phyloP scores from a whole-genome alignment of 2,113 vertebrate genomes.

The Notothenia coriiceps region DNA sequence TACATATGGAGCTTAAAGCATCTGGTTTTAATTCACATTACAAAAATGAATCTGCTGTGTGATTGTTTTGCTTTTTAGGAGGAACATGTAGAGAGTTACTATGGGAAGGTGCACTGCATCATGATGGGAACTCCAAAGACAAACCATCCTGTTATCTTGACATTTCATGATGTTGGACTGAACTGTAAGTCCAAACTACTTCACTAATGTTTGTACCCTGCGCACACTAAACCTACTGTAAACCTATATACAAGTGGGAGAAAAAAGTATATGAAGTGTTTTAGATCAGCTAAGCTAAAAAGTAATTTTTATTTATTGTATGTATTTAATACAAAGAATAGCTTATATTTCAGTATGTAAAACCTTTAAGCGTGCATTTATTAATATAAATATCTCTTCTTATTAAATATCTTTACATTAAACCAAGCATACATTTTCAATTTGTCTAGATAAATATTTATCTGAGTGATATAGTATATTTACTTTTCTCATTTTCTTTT shows the following conservation, averaged over 20 bases:
- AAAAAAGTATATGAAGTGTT: background rate
- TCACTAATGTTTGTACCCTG: background rate
- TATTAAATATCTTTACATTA: background rate
- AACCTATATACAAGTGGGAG: background rate
- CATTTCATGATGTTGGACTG: slow-evolving; percentile 94
- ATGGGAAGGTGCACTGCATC: slow-evolving; percentile 90
- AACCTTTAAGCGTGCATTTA: background rate
- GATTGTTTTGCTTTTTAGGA: slow-evolving; percentile 81
- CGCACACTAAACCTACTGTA: background rate
- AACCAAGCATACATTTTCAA: background rate
- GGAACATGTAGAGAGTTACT: slow-evolving; percentile 92
- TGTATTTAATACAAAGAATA: background rate
- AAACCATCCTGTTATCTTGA: slow-evolving; percentile 91
- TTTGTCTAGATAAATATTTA: background rate
- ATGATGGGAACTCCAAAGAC: slow-evolving; percentile 87
- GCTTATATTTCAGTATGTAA: background rate
- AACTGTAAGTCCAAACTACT: slow-evolving; percentile 88
- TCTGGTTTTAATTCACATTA: background rate
- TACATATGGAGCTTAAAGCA: background rate
- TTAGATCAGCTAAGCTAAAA: background rate
- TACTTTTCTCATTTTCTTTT: background rate
- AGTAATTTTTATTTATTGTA: background rate
- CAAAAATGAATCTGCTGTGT: background rate
- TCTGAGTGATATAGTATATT: background rate
- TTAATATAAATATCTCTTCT: background rate